Conservation (phyloP, 2,113 vertebrate genomes). For the Camelus bactrianus region DNA sequence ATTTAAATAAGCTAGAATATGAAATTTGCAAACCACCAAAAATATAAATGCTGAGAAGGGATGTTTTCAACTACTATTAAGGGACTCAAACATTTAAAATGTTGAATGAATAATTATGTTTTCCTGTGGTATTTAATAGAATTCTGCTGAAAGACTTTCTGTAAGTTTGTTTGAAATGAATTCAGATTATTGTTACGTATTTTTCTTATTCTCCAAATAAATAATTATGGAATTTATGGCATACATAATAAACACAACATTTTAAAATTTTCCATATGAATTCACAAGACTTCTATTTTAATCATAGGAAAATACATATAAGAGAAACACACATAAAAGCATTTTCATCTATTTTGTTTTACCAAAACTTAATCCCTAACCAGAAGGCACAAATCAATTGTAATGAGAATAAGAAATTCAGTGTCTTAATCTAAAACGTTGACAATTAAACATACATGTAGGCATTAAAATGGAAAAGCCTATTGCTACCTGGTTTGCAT, state of each 20-base stretch:
- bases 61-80: slow-evolving; percentile 19
- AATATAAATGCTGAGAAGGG: not conserved
- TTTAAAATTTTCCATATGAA: not conserved
- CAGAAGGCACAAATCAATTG: slow-evolving; percentile 35
- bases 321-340: not conserved
- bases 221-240: not conserved
- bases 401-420: slow-evolving; percentile 50
- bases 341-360: slow-evolving; percentile 25
- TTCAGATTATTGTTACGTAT: not conserved
- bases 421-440: not conserved
- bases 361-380: slow-evolving; percentile 39
- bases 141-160: slow-evolving; percentile 13
- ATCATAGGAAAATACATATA: slow-evolving; percentile 8
- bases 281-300: slow-evolving; percentile 4
- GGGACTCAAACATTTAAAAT: not conserved
- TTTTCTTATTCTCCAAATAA: slow-evolving; percentile 15
- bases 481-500: not conserved
- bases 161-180: slow-evolving; percentile 45
- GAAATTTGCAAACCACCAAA: slow-evolving; percentile 18
- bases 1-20: slow-evolving; percentile 49
- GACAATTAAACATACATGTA: not conserved
- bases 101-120: not conserved
- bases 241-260: slow-evolving; percentile 12
- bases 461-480: not conserved
- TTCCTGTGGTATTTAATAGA: not conserved